Evolutionary conservation across 1,140 invertebrate genomes (phyloP), one percentile per base, ranked within the genome.

Genomic region (Drosophila asahinai): DNA sequence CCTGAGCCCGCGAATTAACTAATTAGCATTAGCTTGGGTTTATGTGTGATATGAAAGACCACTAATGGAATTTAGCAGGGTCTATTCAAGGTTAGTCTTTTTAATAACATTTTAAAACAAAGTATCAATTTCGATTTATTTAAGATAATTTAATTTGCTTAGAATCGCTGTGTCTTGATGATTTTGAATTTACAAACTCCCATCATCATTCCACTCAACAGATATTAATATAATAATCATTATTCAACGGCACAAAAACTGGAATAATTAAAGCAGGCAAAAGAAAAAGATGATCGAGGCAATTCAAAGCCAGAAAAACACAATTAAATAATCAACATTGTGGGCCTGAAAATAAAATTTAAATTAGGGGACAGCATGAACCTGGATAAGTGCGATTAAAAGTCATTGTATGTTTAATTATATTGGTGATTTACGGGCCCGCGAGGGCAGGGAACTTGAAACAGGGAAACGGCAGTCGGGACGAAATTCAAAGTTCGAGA

Each of bases 401-500:
- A 78, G 75, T 78, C 75, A 78, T 70, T 78, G 75, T 22, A 45
- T 78, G 43, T 27, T 77, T 78, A 78, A 78, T 70, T 62, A 40
- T n/a, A 58, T 62, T 33, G 36, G 45, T 78, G 45, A 78, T 62
- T 77, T 68, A 68, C 40, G 45, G 38, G 17, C 22, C 8, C 6
- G 22, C 22, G 43, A 51, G 60, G 51, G 43, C 45, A 59, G 47
- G 54, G 42, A 49, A 49, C 65, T 71, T 14, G 11, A 47, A 38
- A 17, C 30, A n/a, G 36, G 47, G 58, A 72, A 72, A 42, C 57
- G 33, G 64, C 48, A 17, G 17, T 27, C 36, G 66, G 27, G 36
- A 49, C 52, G 36, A 36, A 61, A 72, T 38, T 2, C 36, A 36
- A 51, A 51, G 66, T 60, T 49, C 67, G 70, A 19, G 38, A 76